These are phyloP conservation scores for Heliocidaris tuberculata DNA, from an alignment of 35 echinoderm and acorn worm species.

Conservation along the genomic window DNA sequence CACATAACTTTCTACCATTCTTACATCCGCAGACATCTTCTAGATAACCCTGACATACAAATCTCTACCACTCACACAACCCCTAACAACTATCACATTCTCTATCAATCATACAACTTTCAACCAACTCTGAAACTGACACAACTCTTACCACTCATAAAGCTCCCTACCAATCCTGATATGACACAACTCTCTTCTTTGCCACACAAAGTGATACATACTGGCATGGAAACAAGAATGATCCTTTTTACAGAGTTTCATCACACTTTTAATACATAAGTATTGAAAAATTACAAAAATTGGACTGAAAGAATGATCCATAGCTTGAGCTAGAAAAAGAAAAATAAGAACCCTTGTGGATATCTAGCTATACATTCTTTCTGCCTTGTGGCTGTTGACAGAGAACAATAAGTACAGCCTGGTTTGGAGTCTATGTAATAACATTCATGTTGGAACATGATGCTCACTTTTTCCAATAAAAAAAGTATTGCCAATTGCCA, in stretches of 20 bases:
- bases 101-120: too few species aligned
- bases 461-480: neutral
- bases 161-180: too few species aligned
- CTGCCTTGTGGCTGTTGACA: neutral
- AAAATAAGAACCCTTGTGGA: neutral
- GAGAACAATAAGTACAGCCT: neutral
- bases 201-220: neutral
- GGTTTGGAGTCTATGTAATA: neutral
- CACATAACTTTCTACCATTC: too few species aligned
- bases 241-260: conserved; percentile 10
- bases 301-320: conserved; percentile 42
- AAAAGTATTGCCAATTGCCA: too few species aligned
- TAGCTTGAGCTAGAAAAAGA: neutral
- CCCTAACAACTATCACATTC: too few species aligned
- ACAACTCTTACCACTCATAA: too few species aligned
- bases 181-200: neutral
- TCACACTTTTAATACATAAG: conserved; percentile 46
- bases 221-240: neutral
- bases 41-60: too few species aligned
- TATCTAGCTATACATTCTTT: neutral
- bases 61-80: too few species aligned
- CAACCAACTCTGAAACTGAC: too few species aligned
- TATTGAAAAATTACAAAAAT: conserved; percentile 32
- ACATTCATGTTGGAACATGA: neutral
- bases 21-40: too few species aligned